phyloP scores from a whole-genome alignment of 1,140 invertebrate genomes.

The Leptonema lineaticorne region DNA sequence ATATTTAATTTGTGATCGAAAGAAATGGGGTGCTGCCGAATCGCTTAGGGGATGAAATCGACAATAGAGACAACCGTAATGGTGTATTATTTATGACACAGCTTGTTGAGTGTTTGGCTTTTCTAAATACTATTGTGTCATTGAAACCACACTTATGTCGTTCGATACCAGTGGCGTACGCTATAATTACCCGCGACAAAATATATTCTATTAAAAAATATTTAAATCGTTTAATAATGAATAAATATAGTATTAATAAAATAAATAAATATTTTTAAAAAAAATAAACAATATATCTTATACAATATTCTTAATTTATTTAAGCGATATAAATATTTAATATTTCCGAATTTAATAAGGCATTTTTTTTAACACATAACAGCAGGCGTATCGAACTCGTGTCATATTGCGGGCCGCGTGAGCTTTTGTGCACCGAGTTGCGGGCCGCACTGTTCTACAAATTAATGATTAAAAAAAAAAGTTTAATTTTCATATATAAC shows the following conservation, averaged over 20 bases:
- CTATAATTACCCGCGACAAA: background rate
- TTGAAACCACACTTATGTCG: slow-evolving; percentile 29
- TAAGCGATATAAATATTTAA: too few relatives aligned
- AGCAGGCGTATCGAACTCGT: too few relatives aligned
- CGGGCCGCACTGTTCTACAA: too few relatives aligned
- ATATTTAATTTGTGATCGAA: slow-evolving; percentile 36
- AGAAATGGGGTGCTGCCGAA: background rate
- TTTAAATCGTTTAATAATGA: background rate
- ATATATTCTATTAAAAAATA: background rate
- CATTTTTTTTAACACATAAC: too few relatives aligned
- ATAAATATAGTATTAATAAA: background rate
- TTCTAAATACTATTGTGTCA: slow-evolving; percentile 34
- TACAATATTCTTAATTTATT: too few relatives aligned
- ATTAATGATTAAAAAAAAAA: too few relatives aligned
- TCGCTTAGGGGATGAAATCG: background rate
- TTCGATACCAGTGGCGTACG: background rate
- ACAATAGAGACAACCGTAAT: slow-evolving; percentile 31
- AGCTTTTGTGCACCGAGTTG: too few relatives aligned
- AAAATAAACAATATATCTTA: too few relatives aligned
- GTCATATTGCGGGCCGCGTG: too few relatives aligned
- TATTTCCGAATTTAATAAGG: too few relatives aligned
- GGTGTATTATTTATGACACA: slow-evolving; percentile 32
- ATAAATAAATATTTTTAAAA: too few relatives aligned
- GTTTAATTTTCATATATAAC: too few relatives aligned
- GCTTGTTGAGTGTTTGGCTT: slow-evolving; percentile 34